Conservation (phyloP, 2,113 vertebrate species). For the Calypte anna region DNA sequence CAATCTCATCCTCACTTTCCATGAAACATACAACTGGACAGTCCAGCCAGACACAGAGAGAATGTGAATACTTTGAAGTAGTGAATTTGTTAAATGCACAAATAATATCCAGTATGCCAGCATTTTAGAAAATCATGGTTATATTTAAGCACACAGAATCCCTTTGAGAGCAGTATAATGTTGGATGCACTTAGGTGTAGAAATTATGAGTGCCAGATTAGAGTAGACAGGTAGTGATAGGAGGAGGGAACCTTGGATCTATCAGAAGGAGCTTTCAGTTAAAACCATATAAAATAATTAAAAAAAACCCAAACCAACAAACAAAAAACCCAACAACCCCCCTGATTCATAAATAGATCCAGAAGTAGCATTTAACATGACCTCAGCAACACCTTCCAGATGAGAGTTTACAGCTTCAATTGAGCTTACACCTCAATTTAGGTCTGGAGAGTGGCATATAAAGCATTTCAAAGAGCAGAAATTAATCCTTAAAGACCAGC, state of each 20-base stretch:
- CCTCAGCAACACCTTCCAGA: neutral
- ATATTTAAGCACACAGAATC: neutral
- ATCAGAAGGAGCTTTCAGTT: neutral
- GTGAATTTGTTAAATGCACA: conserved; percentile 43
- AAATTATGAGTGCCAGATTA: neutral
- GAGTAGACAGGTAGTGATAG: neutral
- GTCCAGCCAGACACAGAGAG: conserved; percentile 38
- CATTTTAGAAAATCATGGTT: neutral
- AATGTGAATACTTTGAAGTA: conserved; percentile 68
- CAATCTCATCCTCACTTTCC: conserved; percentile 72
- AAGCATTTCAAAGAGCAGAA: conserved; percentile 24
- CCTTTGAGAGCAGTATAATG: neutral
- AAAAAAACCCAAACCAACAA: no score
- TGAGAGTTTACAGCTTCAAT: neutral
- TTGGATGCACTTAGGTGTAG: neutral
- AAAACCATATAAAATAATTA: neutral
- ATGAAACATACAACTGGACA: conserved; percentile 74
- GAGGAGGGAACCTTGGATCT: conserved; percentile 8
- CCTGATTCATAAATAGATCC: neutral
- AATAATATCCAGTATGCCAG: conserved; percentile 29
- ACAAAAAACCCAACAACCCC: neutral
- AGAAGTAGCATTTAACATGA: neutral
- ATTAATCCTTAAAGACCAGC: neutral
- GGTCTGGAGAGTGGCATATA: conserved; percentile 34
- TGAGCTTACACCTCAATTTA: neutral